Evolutionary conservation across 2,797 vertebrate species (phyloP), one percentile per base, ranked within the genome.

Genomic region (Crocodylus rhombifer): DNA sequence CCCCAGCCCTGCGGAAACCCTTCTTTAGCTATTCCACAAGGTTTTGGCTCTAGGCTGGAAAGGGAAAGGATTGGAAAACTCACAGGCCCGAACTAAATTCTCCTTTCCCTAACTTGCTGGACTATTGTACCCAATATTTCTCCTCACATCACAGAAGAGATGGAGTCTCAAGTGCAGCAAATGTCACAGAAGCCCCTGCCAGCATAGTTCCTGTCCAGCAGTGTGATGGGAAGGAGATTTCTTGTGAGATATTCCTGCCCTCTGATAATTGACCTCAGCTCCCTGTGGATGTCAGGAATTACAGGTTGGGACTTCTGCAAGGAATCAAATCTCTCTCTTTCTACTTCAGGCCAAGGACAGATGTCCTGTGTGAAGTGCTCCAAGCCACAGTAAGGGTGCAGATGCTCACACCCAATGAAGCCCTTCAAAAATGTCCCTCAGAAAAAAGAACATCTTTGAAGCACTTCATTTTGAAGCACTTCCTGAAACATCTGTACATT

Each of bases 131-230:
- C 5, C 11, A 20, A 21, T 57, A 36, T 56, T 85, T 91, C 77
- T n/a, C 60, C 92, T 87, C 79, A 51, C 65, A 2, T 71, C 88
- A 81, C 14, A 75, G 56, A 84, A 76, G 55, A 89, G 33, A 80
- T 14, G 6, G 51, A 77, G 14, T 65, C 89, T 33, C 81, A 82
- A 61, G 87, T 86, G 33, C 28, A 21, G 58, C 12, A 71, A 86
- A 74, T 7, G 71, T 26, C 23, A 77, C 36, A 28, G 30, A 78
- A 30, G 30, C 21, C 55, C 80, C 7, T 89, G 62, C 78, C 36
- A 79, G 30, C 10, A 51, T 64, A 76, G 30, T 20, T n/a, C 21
- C 74, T 20, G 17, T 36, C 14, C 74, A 94, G 86, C 0, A 1
- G 67, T 14, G 13, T 2, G 28, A 87, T 51, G 33, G 64, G 51